A percentile compares a stretch with the other conserved stretches of the same genome.
These are phyloP conservation scores for Silurus meridionalis DNA, from an alignment of 2,113 vertebrate genomes.

Conservation along the genomic window DNA sequence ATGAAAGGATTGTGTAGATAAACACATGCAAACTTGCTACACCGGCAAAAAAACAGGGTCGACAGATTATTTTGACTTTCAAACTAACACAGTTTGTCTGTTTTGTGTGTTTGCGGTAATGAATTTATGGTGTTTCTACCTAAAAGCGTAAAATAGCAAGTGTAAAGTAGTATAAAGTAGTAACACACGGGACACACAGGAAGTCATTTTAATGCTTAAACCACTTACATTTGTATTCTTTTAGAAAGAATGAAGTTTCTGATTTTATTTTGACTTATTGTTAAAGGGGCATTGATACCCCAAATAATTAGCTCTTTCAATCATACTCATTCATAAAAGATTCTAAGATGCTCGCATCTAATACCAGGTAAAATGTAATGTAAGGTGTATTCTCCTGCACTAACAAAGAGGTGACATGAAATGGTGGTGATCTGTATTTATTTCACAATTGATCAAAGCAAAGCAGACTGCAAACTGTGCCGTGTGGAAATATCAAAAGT, in stretches of 20 bases:
- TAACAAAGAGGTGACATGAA: not conserved
- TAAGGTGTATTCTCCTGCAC: not conserved
- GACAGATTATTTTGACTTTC: not conserved
- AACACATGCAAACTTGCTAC: not conserved
- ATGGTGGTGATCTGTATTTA: not conserved
- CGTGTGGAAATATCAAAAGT: not conserved
- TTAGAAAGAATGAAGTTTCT: not conserved
- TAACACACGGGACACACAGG: not conserved
- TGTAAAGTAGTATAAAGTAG: not conserved
- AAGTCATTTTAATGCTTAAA: not conserved
- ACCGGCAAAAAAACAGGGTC: not conserved
- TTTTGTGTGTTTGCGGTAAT: not conserved
- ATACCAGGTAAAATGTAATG: not conserved
- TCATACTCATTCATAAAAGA: not conserved
- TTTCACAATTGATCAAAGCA: conserved; percentile 6
- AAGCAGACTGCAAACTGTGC: not conserved
- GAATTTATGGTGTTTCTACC: not conserved
- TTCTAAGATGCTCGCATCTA: not conserved
- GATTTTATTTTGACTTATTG: not conserved
- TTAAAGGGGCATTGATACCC: not conserved
- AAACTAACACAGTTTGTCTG: not conserved
- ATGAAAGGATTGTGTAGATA: not conserved
- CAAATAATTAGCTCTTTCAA: not conserved
- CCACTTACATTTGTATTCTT: not conserved
- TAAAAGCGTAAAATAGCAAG: not conserved